These are phyloP conservation scores for Tachina fera DNA, from an alignment of 2,888 invertebrate species.

Conservation along the genomic window DNA sequence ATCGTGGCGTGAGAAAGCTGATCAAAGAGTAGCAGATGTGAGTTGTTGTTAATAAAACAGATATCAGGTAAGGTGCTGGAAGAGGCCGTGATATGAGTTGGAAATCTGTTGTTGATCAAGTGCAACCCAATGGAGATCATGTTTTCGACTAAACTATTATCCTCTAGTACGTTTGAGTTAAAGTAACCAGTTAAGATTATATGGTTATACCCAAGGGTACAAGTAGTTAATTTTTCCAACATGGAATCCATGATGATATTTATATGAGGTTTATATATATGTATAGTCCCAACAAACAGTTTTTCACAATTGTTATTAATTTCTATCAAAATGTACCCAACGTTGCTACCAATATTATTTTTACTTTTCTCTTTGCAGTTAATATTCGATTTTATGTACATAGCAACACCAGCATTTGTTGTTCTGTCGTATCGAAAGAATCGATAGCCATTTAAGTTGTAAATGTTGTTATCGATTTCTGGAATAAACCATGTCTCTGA, in stretches of 20 bases:
- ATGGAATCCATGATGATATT: too few relatives aligned
- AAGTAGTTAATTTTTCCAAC: too few relatives aligned
- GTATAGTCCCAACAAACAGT: neutral
- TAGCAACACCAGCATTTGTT: neutral
- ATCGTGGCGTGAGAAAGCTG: too few relatives aligned
- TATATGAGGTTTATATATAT: neutral
- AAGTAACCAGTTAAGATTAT: too few relatives aligned
- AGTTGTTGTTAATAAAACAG: neutral
- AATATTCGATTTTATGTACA: neutral
- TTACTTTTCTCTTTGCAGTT: too few relatives aligned
- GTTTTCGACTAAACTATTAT: neutral
- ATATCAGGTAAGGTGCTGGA: slow-evolving; percentile 5
- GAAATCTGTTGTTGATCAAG: neutral
- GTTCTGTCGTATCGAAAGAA: neutral
- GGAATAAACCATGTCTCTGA: neutral
- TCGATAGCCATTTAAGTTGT: neutral
- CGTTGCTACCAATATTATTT: too few relatives aligned
- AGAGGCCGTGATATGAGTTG: neutral
- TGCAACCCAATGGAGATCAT: neutral
- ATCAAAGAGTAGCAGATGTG: neutral
- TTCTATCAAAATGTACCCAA: too few relatives aligned
- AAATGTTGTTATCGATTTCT: neutral
- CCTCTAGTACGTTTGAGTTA: too few relatives aligned
- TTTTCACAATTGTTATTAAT: too few relatives aligned
- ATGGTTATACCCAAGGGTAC: too few relatives aligned